Evolutionary conservation across 2,797 vertebrate species (phyloP).

Genomic region (Arvicola amphibius): DNA sequence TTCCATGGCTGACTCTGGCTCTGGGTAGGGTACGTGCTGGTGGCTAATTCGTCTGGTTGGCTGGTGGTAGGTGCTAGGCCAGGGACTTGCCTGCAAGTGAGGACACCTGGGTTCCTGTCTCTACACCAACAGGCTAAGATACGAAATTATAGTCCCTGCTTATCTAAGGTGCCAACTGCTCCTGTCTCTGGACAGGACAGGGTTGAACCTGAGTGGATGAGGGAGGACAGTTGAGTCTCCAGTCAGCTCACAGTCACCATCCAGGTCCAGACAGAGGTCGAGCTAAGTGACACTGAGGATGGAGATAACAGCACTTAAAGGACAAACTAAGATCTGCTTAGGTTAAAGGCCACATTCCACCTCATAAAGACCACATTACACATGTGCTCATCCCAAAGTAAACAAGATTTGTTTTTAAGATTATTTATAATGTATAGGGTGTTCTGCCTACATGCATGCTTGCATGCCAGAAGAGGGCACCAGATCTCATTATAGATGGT

Average conservation of each 20-base stretch:
- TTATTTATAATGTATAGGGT: neutral
- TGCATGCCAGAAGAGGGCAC: neutral
- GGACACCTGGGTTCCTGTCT: neutral
- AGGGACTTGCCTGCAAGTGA: neutral
- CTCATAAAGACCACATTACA: neutral
- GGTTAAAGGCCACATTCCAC: neutral
- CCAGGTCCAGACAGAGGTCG: neutral
- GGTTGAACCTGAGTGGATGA: neutral
- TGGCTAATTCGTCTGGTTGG: neutral
- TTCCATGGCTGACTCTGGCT: neutral
- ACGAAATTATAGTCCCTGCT: neutral
- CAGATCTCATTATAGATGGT: neutral
- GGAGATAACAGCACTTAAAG: neutral
- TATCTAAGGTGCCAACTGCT: neutral
- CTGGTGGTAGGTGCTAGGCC: neutral
- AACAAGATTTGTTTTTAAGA: neutral
- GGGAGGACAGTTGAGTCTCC: neutral
- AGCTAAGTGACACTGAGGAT: neutral
- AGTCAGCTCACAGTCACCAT: neutral
- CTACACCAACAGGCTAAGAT: neutral
- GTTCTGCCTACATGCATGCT: too few relatives aligned
- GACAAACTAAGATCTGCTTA: neutral
- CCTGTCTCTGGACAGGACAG: neutral
- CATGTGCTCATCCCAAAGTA: neutral
- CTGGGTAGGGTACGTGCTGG: neutral